Base-by-base conservation (phyloP, 1,140 invertebrate species). In the Sinonovacula constricta region DNA sequence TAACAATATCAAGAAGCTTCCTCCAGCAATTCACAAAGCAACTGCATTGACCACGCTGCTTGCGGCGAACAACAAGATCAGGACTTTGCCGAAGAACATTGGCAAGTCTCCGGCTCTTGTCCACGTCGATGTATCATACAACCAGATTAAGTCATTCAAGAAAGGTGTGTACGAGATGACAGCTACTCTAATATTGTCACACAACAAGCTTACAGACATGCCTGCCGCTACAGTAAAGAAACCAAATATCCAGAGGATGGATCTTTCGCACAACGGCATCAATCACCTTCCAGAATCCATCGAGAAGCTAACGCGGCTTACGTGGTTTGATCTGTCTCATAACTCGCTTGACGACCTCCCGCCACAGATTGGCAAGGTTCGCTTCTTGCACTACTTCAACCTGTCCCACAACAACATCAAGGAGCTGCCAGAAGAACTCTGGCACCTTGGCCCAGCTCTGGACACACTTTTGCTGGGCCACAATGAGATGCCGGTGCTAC, bases 301-400 rank as follows among this genome's bases (percentile, higher is more conserved):
- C 15, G 83, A 88, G 66, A 86, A 87, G 53, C 81, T 90, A n/a
- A 79, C 81, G 30, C 76, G 86, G 26, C 67, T 91, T 62, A 85
- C 86, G 2, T 83, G 81, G 82, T 77, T 91, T 3, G 84, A 89
- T 54, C 81, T 91, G 14, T 87, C 88, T 24, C 76, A 87, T 39
- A 89, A 90, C 74, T 83, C 86, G 10, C 80, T 91, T 33, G 82
- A 86, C 22, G 88, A 88, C 53, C 75, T 91, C 49, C 89, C 89
- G 14, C 79, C 84, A 10, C 83, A 87, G 65, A 71, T 87, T 28
- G 82, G 84, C 3, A 69, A 74, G 63, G 80, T 90, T 2, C 84
- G 83, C 26, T 88, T 84, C 39, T 80, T 90, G 1, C 77, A 85
- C 59, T 83, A 85, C 59, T 72, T 90, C 26, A 83, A 90, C 54